Evolutionary conservation across 2,888 invertebrate genomes (phyloP), one percentile per base, ranked within the genome.

Genomic region (Panzeria rudis): DNA sequence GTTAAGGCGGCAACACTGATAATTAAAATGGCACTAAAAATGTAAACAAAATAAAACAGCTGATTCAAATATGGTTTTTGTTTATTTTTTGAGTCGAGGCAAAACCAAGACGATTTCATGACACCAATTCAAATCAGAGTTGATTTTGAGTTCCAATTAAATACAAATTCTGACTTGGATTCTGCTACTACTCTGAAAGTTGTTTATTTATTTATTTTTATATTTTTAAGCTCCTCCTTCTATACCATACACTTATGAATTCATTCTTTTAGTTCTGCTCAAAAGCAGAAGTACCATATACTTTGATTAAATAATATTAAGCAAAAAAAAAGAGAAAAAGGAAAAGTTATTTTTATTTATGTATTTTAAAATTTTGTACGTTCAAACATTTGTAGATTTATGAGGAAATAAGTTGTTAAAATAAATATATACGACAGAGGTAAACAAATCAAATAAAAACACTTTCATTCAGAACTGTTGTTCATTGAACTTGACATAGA

Each of bases 401-500:
- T 61, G 61, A 73, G 83, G 73, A 83, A 83, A 83, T 69, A 41
- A 83, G 41, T 73, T 72, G 62, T 83, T 78, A 83, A 83, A 54
- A 41, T 35, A 75, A 75, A 75, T 47, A 69, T 59, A 66, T 68
- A 73, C 68, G 73, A 61, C 80, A 80, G 71, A 71, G 61, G 44
- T 66, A 15, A 80, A 38, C 7, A 64, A 59, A 54, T 23, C 20
- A 13, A 69, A 72, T n/a, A 61, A 44, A 73, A 61, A 23, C 41
- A 72, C 11, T 72, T 79, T 62, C 44, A 54, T 62, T 71, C 47
- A 52, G 38, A 44, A 56, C 72, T 56, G 61, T 80, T 85, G 84
- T 78, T 81, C 77, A 81, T 78, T 85, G 84, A 85, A 85, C 84
- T 85, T 85, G 84, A 69, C 84, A 84, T 69, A 73, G 77, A 81